Conservation (phyloP, 2,888 invertebrate genomes). For the Cryptophagus acutangulus region DNA sequence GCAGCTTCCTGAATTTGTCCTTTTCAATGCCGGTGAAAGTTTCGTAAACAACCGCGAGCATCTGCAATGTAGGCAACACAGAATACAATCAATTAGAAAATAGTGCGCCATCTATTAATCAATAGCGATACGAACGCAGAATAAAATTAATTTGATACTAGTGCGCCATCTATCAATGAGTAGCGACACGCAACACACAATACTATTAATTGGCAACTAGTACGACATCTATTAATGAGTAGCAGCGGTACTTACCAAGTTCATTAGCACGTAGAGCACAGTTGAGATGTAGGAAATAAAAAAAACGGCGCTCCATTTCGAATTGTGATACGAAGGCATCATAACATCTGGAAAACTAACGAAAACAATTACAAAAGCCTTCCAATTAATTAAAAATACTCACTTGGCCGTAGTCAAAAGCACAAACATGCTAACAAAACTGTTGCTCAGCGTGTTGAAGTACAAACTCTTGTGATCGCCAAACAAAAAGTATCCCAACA, state of each 20-base stretch:
- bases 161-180: too few species aligned
- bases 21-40: conserved; percentile 82
- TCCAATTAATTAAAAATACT: conserved; percentile 44
- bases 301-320: conserved; percentile 78
- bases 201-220: not conserved
- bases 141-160: not conserved
- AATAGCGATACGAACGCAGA: too few species aligned
- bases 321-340: conserved; percentile 83
- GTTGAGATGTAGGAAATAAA: conserved; percentile 82
- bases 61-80: conserved; percentile 57
- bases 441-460: conserved; percentile 72
- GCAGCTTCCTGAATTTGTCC: conserved; percentile 75
- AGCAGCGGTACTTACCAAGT: conserved; percentile 78
- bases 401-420: conserved; percentile 88
- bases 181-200: too few species aligned
- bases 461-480: conserved; percentile 70
- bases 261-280: conserved; percentile 83
- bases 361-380: conserved; percentile 22
- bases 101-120: too few species aligned
- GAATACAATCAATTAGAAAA: not conserved
- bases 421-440: conserved; percentile 85
- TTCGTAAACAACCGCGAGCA: conserved; percentile 87
- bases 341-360: conserved; percentile 85
- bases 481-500: conserved; percentile 79
- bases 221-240: too few species aligned